Percentiles rank a stretch among this genome's conserved stretches.
phyloP scores from a whole-genome alignment of 2,888 invertebrate species.

The Crematogaster levior region DNA sequence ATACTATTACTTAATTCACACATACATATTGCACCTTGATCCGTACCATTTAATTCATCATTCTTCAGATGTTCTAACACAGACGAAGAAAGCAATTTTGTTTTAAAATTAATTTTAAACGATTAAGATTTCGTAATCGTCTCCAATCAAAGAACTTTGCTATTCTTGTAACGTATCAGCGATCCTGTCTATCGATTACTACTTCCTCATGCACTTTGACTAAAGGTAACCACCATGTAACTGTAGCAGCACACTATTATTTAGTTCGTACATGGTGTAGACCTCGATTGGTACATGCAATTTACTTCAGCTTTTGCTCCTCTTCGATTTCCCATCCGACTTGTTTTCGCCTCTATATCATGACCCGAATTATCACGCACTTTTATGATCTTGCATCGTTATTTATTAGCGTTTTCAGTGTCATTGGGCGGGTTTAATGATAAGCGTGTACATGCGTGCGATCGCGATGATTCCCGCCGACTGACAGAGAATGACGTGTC shows the following conservation, averaged over 20 bases:
- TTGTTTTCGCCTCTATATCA: background rate
- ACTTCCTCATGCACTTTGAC: background rate
- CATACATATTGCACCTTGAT: background rate
- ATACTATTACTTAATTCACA: background rate
- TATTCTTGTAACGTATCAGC: background rate
- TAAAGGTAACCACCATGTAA: background rate
- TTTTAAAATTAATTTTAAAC: background rate
- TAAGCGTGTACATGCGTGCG: background rate
- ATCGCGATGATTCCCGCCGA: slow-evolving; percentile 29
- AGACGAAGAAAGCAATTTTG: background rate
- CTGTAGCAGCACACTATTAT: background rate
- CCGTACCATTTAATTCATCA: background rate
- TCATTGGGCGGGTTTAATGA: slow-evolving; percentile 10
- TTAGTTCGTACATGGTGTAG: background rate
- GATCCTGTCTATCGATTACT: background rate
- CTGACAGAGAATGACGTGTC: slow-evolving; percentile 48
- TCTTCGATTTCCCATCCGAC: background rate
- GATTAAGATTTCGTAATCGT: background rate
- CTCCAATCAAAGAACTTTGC: background rate
- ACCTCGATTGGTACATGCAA: background rate
- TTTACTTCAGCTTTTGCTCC: background rate
- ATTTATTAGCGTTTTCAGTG: background rate
- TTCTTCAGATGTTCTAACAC: background rate
- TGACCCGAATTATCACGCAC: background rate
- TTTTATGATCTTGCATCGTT: background rate